phyloP scores from a whole-genome alignment of 1,140 invertebrate genomes.

The Orchestia grillus region DNA sequence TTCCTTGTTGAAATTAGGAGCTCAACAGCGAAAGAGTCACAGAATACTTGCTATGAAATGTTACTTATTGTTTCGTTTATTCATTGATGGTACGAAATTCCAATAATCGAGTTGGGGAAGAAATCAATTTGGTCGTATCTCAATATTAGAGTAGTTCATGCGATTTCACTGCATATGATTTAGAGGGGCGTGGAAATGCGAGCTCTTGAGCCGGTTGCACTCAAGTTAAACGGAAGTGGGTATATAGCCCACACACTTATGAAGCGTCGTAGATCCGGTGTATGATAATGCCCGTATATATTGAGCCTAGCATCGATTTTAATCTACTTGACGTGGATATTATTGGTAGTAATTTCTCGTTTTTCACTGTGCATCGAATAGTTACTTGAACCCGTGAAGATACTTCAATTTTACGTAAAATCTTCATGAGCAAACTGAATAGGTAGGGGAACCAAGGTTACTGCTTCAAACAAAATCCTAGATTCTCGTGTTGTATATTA shows the following conservation, averaged over 20 bases:
- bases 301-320: background rate
- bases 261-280: background rate
- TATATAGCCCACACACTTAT: background rate
- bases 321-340: background rate
- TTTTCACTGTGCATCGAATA: background rate
- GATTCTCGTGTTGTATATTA: background rate
- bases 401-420: background rate
- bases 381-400: background rate
- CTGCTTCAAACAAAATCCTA: background rate
- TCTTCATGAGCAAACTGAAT: background rate
- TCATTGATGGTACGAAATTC: background rate
- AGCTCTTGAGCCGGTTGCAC: background rate
- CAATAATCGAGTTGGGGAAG: no score
- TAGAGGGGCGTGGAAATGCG: background rate
- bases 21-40: background rate
- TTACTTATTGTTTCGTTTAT: background rate
- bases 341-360: background rate
- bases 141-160: background rate
- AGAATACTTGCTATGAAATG: background rate
- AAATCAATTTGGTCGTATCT: background rate
- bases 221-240: background rate
- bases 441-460: background rate
- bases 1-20: background rate
- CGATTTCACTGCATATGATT: background rate
- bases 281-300: background rate